Evolutionary conservation across 1,140 invertebrate genomes (phyloP), one percentile per base, ranked within the genome.

Genomic region (Magallana ariakensis): DNA sequence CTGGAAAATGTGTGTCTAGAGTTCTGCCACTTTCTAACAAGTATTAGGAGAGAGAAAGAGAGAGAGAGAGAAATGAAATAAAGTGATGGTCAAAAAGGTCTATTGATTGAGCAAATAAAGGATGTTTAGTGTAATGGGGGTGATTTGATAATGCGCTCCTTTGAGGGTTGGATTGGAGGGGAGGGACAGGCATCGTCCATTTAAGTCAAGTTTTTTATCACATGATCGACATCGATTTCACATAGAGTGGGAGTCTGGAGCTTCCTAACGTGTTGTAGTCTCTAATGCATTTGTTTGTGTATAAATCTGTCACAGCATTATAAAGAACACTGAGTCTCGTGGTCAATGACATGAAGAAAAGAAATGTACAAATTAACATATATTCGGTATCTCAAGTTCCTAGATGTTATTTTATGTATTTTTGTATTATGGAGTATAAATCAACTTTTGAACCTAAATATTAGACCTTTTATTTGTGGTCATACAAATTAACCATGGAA

Each of bases 21-120:
- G 33, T 33, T 33, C 33, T 33, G 33, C 33, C 33, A 33, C n/a
- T 60, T 60, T 60, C n/a, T 60, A 13, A 60, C 13, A 60, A 70
- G 11, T 70, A 19, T 22, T 26, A 26, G 19, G n/a, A 19, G 0
- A 70, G 9, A 22, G 22, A 66, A 4, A 22, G 19, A 22, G 8
- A 11, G 19, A 33, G 33, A 33, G 33, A 33, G 33, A 33, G 33
- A 4, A 70, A 70, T 26, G 22, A 0, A 26, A 26, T 26, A 70
- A 70, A 26, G 10, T 26, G 19, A 26, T 26, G 33, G 66, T 13
- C 4, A 9, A 11, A 19, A n/a, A 19, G 16, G n/a, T 19, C 7
- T 70, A 70, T 70, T 70, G 66, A 70, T 70, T 70, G n/a, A 22
- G 66, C 66, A 70, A 70, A 70, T 70, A 70, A 70, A 70, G 66